A percentile compares a stretch with the other conserved stretches of the same genome.
These are phyloP conservation scores for Nymphalis io DNA, from an alignment of 1,140 invertebrate genomes.

Conservation along the genomic window DNA sequence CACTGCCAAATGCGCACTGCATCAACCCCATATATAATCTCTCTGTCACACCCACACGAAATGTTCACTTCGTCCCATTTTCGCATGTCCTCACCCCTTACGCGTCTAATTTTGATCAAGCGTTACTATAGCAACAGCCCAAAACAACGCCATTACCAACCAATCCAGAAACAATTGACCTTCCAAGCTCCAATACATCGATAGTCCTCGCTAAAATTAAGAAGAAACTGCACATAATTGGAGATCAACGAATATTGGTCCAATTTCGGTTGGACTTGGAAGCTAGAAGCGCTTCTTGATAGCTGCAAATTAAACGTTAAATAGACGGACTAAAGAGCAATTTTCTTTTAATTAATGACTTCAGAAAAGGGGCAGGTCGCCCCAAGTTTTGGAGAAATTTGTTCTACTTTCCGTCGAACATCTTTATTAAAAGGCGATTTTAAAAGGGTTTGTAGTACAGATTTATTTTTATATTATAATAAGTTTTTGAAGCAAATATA, in stretches of 20 bases:
- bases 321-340: constrained; percentile 56
- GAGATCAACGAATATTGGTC: constrained; percentile 51
- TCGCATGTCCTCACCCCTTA: constrained; percentile 46
- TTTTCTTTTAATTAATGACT: constrained; percentile 53
- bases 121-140: constrained; percentile 64
- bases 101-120: constrained; percentile 58
- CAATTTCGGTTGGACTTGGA: constrained; percentile 8
- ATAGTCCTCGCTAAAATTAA: constrained; percentile 24
- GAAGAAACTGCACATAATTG: constrained; percentile 37
- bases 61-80: constrained; percentile 40
- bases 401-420: constrained; percentile 20
- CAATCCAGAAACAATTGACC: constrained; percentile 53
- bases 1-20: constrained; percentile 59
- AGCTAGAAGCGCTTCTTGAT: constrained; percentile 43
- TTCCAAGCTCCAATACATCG: constrained; percentile 36
- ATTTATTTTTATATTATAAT: too few relatives aligned
- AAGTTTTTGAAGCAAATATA: too few relatives aligned
- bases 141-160: constrained; percentile 53
- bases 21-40: constrained; percentile 45
- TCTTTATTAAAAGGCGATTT: constrained; percentile 28
- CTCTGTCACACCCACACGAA: constrained; percentile 44
- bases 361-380: constrained; percentile 32
- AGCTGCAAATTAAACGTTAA: constrained; percentile 60
- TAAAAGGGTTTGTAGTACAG: neutral
- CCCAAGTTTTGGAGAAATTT: constrained; percentile 24